phyloP scores from a whole-genome alignment of 2,113 vertebrate genomes.

The Aegithalos caudatus region DNA sequence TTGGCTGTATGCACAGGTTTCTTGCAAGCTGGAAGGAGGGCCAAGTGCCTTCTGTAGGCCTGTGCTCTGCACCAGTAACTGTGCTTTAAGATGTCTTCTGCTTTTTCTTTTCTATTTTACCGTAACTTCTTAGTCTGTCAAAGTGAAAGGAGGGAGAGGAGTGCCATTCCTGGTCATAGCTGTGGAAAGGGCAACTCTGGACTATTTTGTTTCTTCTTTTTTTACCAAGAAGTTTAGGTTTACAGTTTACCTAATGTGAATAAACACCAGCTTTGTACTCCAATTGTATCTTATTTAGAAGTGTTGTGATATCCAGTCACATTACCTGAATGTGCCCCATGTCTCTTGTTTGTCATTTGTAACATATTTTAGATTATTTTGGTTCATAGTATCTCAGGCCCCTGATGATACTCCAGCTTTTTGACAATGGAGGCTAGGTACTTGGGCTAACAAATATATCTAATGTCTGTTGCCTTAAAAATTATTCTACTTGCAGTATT shows the following conservation, averaged over 20 bases:
- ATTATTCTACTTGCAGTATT: background rate
- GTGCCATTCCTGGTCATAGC: background rate
- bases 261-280: background rate
- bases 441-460: background rate
- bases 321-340: background rate
- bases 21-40: background rate
- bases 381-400: background rate
- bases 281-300: background rate
- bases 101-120: background rate
- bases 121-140: background rate
- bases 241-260: background rate
- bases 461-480: background rate
- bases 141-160: background rate
- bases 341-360: background rate
- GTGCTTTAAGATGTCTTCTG: background rate
- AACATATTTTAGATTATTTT: background rate
- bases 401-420: background rate
- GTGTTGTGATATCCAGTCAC: background rate
- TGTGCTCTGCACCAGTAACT: background rate
- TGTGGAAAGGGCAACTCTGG: background rate
- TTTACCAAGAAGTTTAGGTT: background rate
- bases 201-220: background rate
- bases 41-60: background rate
- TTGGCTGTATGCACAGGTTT: background rate
- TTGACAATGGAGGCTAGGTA: background rate